These are phyloP conservation scores for Anastatus disparis DNA, from an alignment of 1,140 invertebrate species.

Conservation along the genomic window DNA sequence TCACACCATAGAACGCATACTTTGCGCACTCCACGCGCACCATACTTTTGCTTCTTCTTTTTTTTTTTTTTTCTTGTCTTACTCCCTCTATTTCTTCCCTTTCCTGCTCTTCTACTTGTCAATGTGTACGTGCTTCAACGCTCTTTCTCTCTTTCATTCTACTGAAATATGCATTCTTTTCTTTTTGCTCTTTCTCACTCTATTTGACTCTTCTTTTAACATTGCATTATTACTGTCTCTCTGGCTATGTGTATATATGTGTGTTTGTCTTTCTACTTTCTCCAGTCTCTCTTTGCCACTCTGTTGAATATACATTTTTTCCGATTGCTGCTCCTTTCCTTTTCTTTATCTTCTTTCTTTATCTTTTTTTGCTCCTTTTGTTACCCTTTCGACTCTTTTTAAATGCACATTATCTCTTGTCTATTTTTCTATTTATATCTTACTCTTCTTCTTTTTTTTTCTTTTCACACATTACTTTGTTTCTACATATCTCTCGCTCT, in stretches of 20 bases:
- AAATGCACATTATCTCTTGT: neutral
- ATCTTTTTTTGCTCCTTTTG: neutral
- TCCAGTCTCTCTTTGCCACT: neutral
- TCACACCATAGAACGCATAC: neutral
- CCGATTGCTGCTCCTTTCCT: no score
- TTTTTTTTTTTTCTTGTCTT: no score
- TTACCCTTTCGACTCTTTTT: neutral
- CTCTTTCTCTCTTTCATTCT: no score
- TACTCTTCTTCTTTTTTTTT: constrained; percentile 10
- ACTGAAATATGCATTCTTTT: neutral
- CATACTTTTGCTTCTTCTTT: no score
- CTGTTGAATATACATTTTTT: neutral
- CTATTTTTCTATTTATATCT: constrained; percentile 31
- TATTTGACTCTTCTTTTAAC: neutral
- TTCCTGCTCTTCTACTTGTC: no score
- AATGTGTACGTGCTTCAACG: no score
- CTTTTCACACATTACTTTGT: neutral
- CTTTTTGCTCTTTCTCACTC: neutral
- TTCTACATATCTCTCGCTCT: no score
- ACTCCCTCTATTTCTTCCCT: no score
- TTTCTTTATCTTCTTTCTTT: neutral
- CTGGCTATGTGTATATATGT: neutral
- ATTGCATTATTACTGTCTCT: neutral
- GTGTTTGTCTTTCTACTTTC: neutral
- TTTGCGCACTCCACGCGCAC: no score